phyloP scores from a whole-genome alignment of 2,888 invertebrate species.

The Ormyrus rosae region DNA sequence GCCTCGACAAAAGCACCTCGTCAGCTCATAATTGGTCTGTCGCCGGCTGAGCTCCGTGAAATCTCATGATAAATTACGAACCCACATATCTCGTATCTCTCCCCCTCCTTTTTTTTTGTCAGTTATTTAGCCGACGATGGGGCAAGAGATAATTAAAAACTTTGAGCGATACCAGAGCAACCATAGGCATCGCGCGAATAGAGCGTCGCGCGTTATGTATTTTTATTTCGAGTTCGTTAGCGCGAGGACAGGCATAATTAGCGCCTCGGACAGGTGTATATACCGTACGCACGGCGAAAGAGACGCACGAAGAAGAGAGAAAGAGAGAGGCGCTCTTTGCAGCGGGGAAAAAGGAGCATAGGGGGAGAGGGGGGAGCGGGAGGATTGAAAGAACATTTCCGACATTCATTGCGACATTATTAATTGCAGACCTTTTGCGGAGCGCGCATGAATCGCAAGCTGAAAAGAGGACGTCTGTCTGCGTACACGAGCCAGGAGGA shows the following conservation, averaged over 20 bases:
- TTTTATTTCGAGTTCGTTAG: constrained; percentile 53
- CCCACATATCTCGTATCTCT: neutral
- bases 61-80: neutral
- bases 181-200: neutral
- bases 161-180: constrained; percentile 6
- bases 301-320: neutral
- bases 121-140: neutral
- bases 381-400: constrained; percentile 53
- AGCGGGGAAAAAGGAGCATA: neutral
- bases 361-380: neutral
- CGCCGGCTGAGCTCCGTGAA: neutral
- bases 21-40: neutral
- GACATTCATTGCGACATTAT: constrained; percentile 57
- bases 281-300: neutral
- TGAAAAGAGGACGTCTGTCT: constrained; percentile 33
- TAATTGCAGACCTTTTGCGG: constrained; percentile 50
- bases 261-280: constrained; percentile 36
- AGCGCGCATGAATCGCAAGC: neutral
- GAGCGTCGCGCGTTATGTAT: neutral
- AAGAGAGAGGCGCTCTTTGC: neutral
- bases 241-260: constrained; percentile 46
- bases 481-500: neutral
- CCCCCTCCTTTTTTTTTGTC: neutral
- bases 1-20: too few species aligned
- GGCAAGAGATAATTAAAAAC: constrained; percentile 28